Conservation (phyloP, 1,140 invertebrate genomes). For the Amyelois transitella region DNA sequence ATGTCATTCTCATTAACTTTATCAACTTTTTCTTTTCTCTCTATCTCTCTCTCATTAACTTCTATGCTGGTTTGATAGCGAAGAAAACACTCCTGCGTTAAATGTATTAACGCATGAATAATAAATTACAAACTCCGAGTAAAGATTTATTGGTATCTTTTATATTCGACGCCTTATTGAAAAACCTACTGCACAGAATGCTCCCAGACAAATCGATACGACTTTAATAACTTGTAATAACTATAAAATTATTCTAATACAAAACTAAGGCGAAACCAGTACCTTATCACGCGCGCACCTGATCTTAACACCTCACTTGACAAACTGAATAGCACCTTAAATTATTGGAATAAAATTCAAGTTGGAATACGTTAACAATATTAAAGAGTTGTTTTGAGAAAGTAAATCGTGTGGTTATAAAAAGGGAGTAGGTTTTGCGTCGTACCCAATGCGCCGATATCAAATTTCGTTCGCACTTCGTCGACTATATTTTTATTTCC, state of each 20-base stretch:
- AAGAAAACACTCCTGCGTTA: too few relatives aligned
- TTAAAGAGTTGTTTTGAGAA: neutral
- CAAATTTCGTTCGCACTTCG: constrained; percentile 66
- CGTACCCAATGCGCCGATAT: constrained; percentile 28
- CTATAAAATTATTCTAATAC: constrained; percentile 70
- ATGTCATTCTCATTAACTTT: too few relatives aligned
- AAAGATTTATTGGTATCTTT: neutral
- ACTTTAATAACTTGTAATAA: constrained; percentile 51
- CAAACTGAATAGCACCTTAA: constrained; percentile 15
- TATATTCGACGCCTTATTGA: neutral
- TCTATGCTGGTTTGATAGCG: too few relatives aligned
- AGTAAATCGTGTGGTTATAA: neutral
- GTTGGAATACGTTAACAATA: neutral
- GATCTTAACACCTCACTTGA: constrained; percentile 49
- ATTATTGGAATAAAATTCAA: neutral
- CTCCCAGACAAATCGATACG: constrained; percentile 3
- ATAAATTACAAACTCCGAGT: neutral
- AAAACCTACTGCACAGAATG: neutral
- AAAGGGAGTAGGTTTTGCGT: neutral
- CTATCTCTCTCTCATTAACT: too few relatives aligned
- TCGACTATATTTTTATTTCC: constrained; percentile 49
- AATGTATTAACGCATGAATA: neutral
- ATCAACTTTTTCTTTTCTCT: too few relatives aligned
- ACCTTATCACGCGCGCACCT: constrained; percentile 62
- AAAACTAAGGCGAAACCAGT: constrained; percentile 63